These are phyloP conservation scores for Monomorium pharaonis DNA, from an alignment of 1,140 invertebrate species.

Conservation along the genomic window DNA sequence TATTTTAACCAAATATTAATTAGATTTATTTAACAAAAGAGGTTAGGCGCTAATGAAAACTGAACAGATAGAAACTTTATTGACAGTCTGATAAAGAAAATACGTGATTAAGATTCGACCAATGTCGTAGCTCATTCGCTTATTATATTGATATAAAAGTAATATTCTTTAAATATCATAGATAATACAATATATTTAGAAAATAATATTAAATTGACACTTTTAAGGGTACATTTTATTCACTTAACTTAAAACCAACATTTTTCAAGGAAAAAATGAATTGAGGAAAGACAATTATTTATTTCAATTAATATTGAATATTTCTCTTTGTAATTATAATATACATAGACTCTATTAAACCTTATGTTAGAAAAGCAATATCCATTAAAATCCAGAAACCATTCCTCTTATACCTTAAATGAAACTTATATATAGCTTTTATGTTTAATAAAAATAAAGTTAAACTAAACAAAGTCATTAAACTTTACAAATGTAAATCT, in stretches of 20 bases:
- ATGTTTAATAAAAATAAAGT: too few species aligned
- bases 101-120: slow-evolving; percentile 41
- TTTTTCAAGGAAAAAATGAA: background rate
- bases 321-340: background rate
- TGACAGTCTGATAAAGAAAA: slow-evolving; percentile 49
- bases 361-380: too few species aligned
- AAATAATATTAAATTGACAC: background rate
- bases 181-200: background rate
- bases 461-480: too few species aligned
- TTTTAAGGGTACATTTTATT: background rate
- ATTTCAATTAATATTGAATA: background rate
- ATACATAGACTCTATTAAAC: background rate
- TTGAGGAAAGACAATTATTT: background rate
- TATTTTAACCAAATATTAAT: background rate
- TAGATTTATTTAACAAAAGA: slow-evolving; percentile 9
- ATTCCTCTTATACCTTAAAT: too few species aligned
- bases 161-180: background rate
- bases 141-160: slow-evolving; percentile 18
- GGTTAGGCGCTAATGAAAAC: slow-evolving; percentile 45
- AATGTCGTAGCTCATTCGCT: slow-evolving; percentile 36
- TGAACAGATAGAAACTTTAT: background rate
- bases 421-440: too few species aligned
- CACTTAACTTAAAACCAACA: too few species aligned
- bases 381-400: too few species aligned
- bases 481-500: too few species aligned